These are phyloP conservation scores for Drosophila trapezifrons DNA, from an alignment of 1,140 invertebrate genomes.

Conservation along the genomic window DNA sequence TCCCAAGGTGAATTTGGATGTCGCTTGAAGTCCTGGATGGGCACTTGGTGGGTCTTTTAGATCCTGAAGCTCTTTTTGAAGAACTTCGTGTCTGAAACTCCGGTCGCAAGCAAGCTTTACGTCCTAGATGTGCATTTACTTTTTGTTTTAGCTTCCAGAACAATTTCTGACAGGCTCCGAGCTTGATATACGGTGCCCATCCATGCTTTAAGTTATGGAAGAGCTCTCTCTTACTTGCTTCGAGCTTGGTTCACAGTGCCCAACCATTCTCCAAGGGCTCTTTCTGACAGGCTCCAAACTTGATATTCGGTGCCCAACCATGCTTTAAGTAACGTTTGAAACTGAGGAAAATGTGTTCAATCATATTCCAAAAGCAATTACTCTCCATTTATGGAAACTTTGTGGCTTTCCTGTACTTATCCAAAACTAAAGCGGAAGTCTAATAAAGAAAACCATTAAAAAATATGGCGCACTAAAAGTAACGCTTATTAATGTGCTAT, in stretches of 20 bases:
- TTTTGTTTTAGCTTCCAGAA: too few species aligned
- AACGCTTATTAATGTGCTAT: neutral
- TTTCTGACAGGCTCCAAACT: neutral
- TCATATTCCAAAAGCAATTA: neutral
- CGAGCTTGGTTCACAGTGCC: too few species aligned
- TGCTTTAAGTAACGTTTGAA: neutral
- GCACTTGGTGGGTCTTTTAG: neutral
- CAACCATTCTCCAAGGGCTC: neutral
- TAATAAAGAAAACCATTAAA: neutral
- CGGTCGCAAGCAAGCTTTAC: too few species aligned
- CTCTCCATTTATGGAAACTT: neutral
- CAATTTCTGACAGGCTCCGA: neutral
- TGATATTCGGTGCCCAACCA: neutral
- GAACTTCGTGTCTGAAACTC: too few species aligned
- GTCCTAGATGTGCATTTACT: too few species aligned
- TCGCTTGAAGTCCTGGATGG: neutral
- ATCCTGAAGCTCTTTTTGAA: too few species aligned
- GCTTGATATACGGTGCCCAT: too few species aligned
- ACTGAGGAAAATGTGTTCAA: neutral
- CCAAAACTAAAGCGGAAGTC: neutral
- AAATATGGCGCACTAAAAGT: neutral
- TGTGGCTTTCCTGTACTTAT: neutral
- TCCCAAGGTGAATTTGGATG: constrained; percentile 8
- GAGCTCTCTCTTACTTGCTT: too few species aligned
- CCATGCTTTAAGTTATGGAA: too few species aligned